These are phyloP conservation scores for Ladona fulva DNA, from an alignment of 1,140 invertebrate species.

Conservation along the genomic window DNA sequence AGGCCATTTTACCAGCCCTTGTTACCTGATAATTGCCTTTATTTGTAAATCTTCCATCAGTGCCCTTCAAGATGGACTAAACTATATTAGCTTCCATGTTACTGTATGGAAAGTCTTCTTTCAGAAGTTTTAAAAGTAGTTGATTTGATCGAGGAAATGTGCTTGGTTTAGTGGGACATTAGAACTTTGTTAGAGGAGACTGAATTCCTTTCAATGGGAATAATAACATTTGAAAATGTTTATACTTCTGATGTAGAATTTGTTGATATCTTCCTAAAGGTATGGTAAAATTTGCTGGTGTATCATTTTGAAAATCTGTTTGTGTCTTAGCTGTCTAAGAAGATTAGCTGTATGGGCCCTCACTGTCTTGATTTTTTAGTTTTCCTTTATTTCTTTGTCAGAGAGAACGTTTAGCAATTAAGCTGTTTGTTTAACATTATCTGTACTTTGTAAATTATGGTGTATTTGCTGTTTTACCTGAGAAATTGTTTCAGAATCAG, in stretches of 20 bases:
- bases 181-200: not conserved
- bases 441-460: not conserved
- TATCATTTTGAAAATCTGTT: not conserved
- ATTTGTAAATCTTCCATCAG: not conserved
- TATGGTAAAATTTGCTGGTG: no score
- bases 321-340: not conserved
- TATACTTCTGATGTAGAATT: not conserved
- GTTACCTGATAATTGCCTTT: conserved; percentile 9
- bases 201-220: not conserved
- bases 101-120: not conserved
- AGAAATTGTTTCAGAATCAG: not conserved
- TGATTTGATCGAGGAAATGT: not conserved
- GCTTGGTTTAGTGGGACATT: conserved; percentile 6
- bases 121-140: not conserved
- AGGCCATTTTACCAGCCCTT: not conserved
- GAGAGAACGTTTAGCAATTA: no score
- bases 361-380: not conserved
- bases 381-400: no score
- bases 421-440: no score
- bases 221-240: not conserved
- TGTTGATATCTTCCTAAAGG: not conserved
- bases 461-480: not conserved
- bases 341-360: not conserved
- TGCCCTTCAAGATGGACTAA: not conserved
- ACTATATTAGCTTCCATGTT: not conserved